Percentiles rank a stretch among this genome's conserved stretches.
Evolutionary conservation across 2,113 vertebrate genomes (phyloP).

Genomic region (Capreolus pygargus): DNA sequence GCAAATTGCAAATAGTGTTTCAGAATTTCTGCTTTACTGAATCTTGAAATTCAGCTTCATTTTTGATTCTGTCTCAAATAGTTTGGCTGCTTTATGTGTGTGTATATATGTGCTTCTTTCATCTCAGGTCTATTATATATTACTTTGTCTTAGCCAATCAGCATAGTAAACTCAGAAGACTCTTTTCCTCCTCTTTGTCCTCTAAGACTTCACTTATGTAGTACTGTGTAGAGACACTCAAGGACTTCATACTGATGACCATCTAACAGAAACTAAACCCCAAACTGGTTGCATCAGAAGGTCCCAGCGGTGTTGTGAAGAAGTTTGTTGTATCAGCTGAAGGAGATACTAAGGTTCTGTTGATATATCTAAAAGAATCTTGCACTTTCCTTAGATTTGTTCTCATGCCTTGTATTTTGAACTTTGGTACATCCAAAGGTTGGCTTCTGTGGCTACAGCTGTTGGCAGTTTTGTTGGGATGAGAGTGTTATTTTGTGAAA

Average conservation of each 20-base stretch:
- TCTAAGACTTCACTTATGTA: not conserved
- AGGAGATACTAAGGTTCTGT: not conserved
- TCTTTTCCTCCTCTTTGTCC: not conserved
- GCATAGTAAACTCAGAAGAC: not conserved
- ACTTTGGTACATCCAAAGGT: not conserved
- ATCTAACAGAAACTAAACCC: not conserved
- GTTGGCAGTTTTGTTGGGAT: not conserved
- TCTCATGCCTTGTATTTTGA: not conserved
- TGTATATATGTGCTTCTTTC: not conserved
- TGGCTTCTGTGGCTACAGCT: not conserved
- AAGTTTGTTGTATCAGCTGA: not conserved
- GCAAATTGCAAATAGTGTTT: not conserved
- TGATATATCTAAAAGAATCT: not conserved
- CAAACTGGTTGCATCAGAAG: not conserved
- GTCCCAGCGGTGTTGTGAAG: not conserved
- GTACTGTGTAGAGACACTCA: not conserved
- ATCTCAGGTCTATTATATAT: not conserved
- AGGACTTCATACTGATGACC: not conserved
- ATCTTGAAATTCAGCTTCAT: not conserved
- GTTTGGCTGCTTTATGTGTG: not conserved
- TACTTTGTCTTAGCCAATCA: not conserved
- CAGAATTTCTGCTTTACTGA: slow-evolving; percentile 4
- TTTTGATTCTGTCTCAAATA: not conserved
- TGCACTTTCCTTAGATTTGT: not conserved
- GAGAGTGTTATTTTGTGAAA: not conserved